Evolutionary conservation across 2,113 vertebrate species (phyloP).

Genomic region (Onychostruthus taczanowskii): DNA sequence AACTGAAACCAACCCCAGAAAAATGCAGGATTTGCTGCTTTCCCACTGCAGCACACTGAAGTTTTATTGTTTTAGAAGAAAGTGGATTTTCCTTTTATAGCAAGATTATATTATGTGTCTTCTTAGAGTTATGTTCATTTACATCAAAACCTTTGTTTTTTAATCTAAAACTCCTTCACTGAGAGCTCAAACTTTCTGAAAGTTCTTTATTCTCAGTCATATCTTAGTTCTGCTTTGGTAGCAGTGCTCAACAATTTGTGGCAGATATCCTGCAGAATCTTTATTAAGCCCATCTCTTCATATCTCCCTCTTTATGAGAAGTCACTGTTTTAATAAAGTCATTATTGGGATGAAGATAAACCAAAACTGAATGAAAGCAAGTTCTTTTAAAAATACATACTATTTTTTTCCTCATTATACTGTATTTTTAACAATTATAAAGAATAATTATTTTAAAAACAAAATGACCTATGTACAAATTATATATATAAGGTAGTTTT

Average conservation of each 20-base stretch:
- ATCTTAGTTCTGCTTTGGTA: not conserved
- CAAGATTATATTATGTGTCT: not conserved
- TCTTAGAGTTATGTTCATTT: not conserved
- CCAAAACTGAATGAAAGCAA: not conserved
- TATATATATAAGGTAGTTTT: not conserved
- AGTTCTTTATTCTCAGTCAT: slow-evolving; percentile 5
- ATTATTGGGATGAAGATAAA: not conserved
- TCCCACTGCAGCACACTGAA: not conserved
- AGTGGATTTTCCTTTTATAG: not conserved
- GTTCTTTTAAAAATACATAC: not conserved
- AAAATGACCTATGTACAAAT: not conserved
- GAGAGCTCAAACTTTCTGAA: slow-evolving; percentile 1
- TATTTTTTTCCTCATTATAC: not conserved
- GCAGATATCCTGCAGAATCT: not conserved
- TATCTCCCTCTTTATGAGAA: not conserved
- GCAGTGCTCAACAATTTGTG: not conserved
- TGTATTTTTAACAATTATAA: not conserved
- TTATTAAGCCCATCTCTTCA: slow-evolving; percentile 47
- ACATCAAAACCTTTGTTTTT: not conserved
- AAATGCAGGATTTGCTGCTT: not conserved
- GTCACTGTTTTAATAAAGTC: slow-evolving; percentile 3
- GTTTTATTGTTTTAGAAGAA: not conserved
- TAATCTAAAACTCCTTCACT: not conserved
- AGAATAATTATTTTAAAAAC: not conserved
- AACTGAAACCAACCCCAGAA: not conserved